phyloP scores from a whole-genome alignment of 2,113 vertebrate species.

The Brachyhypopomus gauderio region DNA sequence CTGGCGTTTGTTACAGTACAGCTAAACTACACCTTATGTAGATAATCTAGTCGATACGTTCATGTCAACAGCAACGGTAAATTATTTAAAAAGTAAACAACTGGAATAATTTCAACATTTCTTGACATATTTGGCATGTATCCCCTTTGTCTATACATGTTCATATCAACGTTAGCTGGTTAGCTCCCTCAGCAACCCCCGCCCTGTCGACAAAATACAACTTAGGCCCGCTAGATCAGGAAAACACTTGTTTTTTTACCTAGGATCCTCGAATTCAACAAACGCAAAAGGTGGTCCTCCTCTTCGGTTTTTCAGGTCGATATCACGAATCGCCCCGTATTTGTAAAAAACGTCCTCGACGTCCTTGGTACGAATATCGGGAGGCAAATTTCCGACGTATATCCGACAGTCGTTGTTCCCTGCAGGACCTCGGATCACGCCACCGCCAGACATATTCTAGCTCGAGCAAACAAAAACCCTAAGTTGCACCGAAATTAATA shows the following conservation, averaged over 20 bases:
- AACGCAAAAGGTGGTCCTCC: slow-evolving; percentile 87
- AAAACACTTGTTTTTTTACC: slow-evolving; percentile 60
- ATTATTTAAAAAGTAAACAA: too few relatives aligned
- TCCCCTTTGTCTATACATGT: too few relatives aligned
- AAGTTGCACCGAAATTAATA: not conserved
- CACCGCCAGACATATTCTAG: slow-evolving; percentile 84
- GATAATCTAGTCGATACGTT: too few relatives aligned
- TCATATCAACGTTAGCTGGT: too few relatives aligned
- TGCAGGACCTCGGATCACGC: slow-evolving; percentile 89
- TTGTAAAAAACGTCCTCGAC: slow-evolving; percentile 89
- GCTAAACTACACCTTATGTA: too few relatives aligned
- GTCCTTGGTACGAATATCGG: slow-evolving; percentile 87
- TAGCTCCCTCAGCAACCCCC: not conserved
- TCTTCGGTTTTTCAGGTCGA: slow-evolving; percentile 88
- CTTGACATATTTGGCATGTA: too few relatives aligned
- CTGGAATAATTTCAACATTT: not conserved
- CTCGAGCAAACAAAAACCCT: not conserved
- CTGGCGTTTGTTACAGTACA: not conserved
- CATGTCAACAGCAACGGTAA: too few relatives aligned
- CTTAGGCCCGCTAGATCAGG: not conserved
- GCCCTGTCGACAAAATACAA: not conserved
- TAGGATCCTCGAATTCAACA: slow-evolving; percentile 80
- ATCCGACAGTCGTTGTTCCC: slow-evolving; percentile 95
- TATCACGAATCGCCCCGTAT: slow-evolving; percentile 86
- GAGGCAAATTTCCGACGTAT: slow-evolving; percentile 89